phyloP scores from a whole-genome alignment of 2,797 vertebrate genomes.

The Amphiprion clarkii region DNA sequence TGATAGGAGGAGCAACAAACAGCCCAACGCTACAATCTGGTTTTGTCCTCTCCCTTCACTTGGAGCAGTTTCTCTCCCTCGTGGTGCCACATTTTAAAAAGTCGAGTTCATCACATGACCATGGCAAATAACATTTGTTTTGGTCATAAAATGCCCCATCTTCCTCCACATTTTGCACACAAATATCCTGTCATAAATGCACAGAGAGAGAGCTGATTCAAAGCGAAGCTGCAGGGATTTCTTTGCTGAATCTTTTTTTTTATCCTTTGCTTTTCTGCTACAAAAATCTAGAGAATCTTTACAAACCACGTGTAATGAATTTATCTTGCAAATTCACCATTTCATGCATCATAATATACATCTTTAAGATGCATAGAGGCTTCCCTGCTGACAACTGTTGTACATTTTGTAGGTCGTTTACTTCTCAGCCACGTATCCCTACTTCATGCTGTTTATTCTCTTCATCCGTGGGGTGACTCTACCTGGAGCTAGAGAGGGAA shows the following conservation, averaged over 20 bases:
- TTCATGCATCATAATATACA: conserved; percentile 20
- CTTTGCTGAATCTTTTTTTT: conserved; percentile 7
- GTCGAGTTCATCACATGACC: conserved; percentile 67
- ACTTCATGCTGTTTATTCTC: conserved; percentile 97
- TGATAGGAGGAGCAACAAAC: conserved; percentile 75
- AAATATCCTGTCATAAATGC: conserved; percentile 43
- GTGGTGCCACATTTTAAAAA: conserved; percentile 66
- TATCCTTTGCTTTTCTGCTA: not conserved
- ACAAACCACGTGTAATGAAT: conserved; percentile 22
- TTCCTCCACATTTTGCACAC: conserved; percentile 33
- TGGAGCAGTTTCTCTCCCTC: conserved; percentile 57
- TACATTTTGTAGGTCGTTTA: conserved; percentile 92
- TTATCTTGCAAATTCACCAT: conserved; percentile 4
- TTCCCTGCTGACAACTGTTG: conserved; percentile 45
- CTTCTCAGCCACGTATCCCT: conserved; percentile 98
- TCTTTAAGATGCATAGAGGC: not conserved
- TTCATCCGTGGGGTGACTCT: conserved; percentile 97
- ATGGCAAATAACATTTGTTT: conserved; percentile 73
- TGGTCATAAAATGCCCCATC: conserved; percentile 51
- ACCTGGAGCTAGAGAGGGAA: conserved; percentile 94
- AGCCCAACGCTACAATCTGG: conserved; percentile 60
- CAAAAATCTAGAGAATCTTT: conserved; percentile 19
- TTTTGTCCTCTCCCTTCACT: conserved; percentile 60
- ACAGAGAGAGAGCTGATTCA: conserved; percentile 32
- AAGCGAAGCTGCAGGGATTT: conserved; percentile 39